Evolutionary conservation across 2,888 invertebrate species (phyloP).

Genomic region (Phlogophora meticulosa): DNA sequence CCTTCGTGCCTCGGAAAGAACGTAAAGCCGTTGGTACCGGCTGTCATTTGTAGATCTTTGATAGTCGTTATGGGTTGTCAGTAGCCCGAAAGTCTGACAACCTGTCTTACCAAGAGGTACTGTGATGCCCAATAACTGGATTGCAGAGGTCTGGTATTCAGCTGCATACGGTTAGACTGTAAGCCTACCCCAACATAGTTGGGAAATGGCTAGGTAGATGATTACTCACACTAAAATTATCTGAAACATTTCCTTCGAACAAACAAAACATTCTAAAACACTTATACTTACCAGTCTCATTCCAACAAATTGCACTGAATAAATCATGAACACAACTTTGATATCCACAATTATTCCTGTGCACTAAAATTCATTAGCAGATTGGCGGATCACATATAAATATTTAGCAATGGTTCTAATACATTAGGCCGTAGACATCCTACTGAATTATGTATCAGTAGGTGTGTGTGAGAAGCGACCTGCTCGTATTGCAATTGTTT

Average conservation of each 20-base stretch:
- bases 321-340: slow-evolving; percentile 37
- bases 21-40: too few species aligned
- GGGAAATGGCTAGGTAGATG: neutral
- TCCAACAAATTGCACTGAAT: slow-evolving; percentile 37
- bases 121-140: too few species aligned
- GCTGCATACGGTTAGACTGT: neutral
- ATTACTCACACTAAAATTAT: neutral
- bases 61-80: too few species aligned
- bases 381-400: slow-evolving; percentile 76
- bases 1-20: too few species aligned
- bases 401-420: slow-evolving; percentile 83
- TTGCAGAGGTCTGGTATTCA: neutral
- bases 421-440: slow-evolving; percentile 80
- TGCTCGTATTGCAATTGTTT: slow-evolving; percentile 32
- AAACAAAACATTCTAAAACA: too few species aligned
- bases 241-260: too few species aligned
- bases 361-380: slow-evolving; percentile 47
- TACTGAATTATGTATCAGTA: slow-evolving; percentile 80
- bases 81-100: too few species aligned
- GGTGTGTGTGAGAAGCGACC: slow-evolving; percentile 38
- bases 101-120: too few species aligned
- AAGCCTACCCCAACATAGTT: neutral
- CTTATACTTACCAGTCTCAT: neutral
- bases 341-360: slow-evolving; percentile 39
- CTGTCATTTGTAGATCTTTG: too few species aligned